A percentile compares a stretch with the other conserved stretches of the same genome.
These are phyloP conservation scores for Notolepis coatsorum DNA, from an alignment of 2,797 vertebrate species.

Conservation along the genomic window DNA sequence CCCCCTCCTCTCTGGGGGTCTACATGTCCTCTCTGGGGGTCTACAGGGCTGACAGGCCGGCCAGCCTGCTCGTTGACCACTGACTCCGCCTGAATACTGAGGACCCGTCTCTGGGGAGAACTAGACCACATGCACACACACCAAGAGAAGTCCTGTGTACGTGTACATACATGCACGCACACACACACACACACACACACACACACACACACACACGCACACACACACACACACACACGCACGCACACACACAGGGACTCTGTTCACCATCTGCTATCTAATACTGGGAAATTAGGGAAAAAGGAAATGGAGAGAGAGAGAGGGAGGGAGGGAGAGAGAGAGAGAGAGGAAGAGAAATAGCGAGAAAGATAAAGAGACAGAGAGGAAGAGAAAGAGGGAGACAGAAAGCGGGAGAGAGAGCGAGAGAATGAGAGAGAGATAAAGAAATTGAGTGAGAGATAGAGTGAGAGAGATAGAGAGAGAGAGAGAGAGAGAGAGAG, in stretches of 20 bases:
- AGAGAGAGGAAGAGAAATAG: no score
- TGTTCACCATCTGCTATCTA: constrained; percentile 36
- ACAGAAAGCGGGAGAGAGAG: neutral
- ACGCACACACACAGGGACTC: neutral
- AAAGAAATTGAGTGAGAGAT: neutral
- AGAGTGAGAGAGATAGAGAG: neutral
- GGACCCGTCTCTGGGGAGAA: constrained; percentile 28
- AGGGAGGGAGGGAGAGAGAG: neutral
- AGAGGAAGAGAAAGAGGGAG: no score
- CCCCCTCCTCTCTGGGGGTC: neutral
- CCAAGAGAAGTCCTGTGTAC: no score
- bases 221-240: constrained; percentile 11
- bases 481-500: neutral
- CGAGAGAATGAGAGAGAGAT: neutral
- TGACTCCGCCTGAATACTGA: constrained; percentile 45
- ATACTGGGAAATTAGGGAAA: constrained; percentile 34
- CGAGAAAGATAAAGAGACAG: no score
- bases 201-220: constrained; percentile 10
- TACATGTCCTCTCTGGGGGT: neutral
- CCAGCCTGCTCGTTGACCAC: constrained; percentile 10
- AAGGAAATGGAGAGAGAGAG: no score
- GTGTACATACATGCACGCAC: no score
- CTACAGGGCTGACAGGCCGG: constrained; percentile 11
- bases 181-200: constrained; percentile 12
- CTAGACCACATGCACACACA: constrained; percentile 18